Base-by-base conservation (phyloP, 2,888 invertebrate genomes). In the Ornithoptera priamus region DNA sequence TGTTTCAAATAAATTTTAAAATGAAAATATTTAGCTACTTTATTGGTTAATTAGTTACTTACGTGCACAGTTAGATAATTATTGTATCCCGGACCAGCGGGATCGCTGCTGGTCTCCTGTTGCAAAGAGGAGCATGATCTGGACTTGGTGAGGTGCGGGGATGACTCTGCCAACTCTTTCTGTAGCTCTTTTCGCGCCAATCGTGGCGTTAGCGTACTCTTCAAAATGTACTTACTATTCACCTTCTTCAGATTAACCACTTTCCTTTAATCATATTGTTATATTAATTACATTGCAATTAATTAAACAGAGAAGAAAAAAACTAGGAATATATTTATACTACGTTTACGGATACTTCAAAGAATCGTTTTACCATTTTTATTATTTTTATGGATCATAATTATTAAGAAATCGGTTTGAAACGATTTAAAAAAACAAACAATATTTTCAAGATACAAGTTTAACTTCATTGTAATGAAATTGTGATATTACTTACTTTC, bases 211-310 rank as follows among this genome's bases (percentile, higher is more conserved):
- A 97, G 82, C 0, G 97, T 97, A 60, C 96, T 96, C 89, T 96
- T 97, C 42, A 97, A 85, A 68, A 97, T 97, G 79, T 97, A 96
- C 81, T 96, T 97, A 83, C 97, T 96, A 85, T 95, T 96, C 42
- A 95, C 95, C 85, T 96, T 95, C 83, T 95, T 95, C 75, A 96
- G 80, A 71, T 92, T 95, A 0, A 96, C 95, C 74, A 93, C 94
- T 89, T 95, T 95, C 85, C 95, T 95, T n/a, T 53, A 53, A 53
- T 18, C 18, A n/a, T 53, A 53, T 7, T 53, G 6, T 4, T 53
- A 18, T 6, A 12, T 53, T n/a, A 53, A 53, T 53, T 53, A n/a
- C 15, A 6, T 53, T 15, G 46, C 46, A 46, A 10, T 46, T 15
- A 12, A 46, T 46, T 46, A 46, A 15, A 46, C 15, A 46, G 3